A percentile compares a stretch with the other conserved stretches of the same genome.
Evolutionary conservation across 2,113 vertebrate genomes (phyloP).

Genomic region (Anolis carolinensis): DNA sequence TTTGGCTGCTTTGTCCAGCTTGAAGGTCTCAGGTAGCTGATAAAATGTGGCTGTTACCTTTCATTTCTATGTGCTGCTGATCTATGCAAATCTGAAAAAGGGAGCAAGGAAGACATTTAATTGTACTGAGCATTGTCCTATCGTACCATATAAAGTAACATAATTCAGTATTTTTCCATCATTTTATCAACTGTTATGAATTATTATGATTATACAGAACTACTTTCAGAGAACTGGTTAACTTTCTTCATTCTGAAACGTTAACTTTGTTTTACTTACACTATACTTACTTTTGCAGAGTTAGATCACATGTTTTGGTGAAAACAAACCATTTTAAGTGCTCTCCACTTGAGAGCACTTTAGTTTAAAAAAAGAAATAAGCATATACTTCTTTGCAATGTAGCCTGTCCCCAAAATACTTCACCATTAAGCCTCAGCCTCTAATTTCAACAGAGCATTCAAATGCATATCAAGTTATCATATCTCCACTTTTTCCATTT

Average conservation of each 20-base stretch:
- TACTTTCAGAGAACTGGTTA: neutral
- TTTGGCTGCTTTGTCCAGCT: slow-evolving; percentile 98
- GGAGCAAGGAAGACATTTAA: neutral
- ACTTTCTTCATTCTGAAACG: neutral
- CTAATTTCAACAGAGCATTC: too few relatives aligned
- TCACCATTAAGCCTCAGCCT: too few relatives aligned
- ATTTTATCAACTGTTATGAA: neutral
- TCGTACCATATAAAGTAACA: neutral
- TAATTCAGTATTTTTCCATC: neutral
- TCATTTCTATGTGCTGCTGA: neutral
- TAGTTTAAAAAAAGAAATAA: too few relatives aligned
- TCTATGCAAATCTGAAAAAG: too few relatives aligned
- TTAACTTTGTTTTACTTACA: too few relatives aligned
- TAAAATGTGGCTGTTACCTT: neutral
- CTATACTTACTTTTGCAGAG: too few relatives aligned
- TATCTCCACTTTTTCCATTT: neutral
- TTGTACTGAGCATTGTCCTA: neutral
- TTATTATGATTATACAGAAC: neutral
- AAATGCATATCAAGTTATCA: too few relatives aligned
- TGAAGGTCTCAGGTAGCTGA: slow-evolving; percentile 89
- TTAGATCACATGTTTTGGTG: too few relatives aligned
- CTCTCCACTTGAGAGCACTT: too few relatives aligned
- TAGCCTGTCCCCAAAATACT: too few relatives aligned
- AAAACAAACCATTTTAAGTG: too few relatives aligned
- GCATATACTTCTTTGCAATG: too few relatives aligned